phyloP scores from a whole-genome alignment of 2,888 invertebrate species.

The Scaptodrosophila latifasciaeformis region DNA sequence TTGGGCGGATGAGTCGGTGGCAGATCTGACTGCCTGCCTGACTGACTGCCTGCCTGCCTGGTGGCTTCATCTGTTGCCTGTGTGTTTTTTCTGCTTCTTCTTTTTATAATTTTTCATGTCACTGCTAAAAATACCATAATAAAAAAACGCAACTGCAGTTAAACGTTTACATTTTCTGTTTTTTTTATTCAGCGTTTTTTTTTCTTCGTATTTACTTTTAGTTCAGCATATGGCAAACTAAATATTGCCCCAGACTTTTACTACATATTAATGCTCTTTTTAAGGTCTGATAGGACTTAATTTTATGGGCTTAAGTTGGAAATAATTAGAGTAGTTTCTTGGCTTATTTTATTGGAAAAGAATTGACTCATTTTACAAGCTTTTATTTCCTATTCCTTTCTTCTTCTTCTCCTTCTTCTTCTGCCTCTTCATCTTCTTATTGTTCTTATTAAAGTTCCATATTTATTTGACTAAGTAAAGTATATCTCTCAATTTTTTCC shows the following conservation, averaged over 20 bases:
- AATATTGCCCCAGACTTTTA: conserved; percentile 29
- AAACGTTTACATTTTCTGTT: conserved; percentile 39
- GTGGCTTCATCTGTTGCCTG: too few relatives aligned
- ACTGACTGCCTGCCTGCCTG: too few relatives aligned
- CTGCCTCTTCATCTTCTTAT: too few relatives aligned
- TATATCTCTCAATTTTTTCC: too few relatives aligned
- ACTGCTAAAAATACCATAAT: conserved; percentile 51
- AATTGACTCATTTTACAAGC: background rate
- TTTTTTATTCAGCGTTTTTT: conserved; percentile 16
- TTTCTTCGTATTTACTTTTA: background rate
- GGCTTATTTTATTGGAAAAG: too few relatives aligned
- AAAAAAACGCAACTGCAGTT: conserved; percentile 43
- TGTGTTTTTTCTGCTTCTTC: conserved; percentile 34
- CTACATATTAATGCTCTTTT: too few relatives aligned
- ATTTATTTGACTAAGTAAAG: too few relatives aligned
- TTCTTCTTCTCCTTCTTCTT: conserved; percentile 32
- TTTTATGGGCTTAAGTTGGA: too few relatives aligned
- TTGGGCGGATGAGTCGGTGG: background rate
- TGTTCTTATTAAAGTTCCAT: too few relatives aligned
- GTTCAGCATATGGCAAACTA: conserved; percentile 1
- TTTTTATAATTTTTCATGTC: conserved; percentile 39
- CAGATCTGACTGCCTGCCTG: background rate
- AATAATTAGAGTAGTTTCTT: too few relatives aligned
- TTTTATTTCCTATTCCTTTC: conserved; percentile 1
- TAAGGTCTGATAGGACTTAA: too few relatives aligned